phyloP scores from a whole-genome alignment of 2,797 vertebrate species.

The Fundulus diaphanus region DNA sequence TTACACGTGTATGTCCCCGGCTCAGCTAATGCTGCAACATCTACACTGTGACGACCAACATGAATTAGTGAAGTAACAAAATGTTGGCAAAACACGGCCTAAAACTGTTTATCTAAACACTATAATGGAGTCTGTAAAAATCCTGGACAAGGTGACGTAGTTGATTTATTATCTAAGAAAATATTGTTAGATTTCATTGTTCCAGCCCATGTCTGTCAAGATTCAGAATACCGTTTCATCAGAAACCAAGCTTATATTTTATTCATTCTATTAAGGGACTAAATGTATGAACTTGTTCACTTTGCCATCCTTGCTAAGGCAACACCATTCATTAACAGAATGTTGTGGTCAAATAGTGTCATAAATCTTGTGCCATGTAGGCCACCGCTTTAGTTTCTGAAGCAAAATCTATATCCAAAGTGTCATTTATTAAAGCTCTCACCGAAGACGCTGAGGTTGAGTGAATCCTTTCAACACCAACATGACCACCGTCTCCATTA shows the following conservation, averaged over 20 bases:
- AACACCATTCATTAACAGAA: neutral
- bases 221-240: neutral
- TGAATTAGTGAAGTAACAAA: neutral
- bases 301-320: too few relatives aligned
- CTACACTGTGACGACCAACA: neutral
- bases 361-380: neutral
- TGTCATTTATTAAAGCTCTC: too few relatives aligned
- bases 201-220: neutral
- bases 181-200: too few relatives aligned
- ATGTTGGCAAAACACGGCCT: neutral
- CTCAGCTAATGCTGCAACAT: too few relatives aligned
- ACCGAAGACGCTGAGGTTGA: neutral
- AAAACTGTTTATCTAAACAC: neutral
- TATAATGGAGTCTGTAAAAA: neutral
- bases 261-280: neutral
- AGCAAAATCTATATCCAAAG: neutral
- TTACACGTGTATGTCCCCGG: too few relatives aligned
- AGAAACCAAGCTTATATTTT: constrained; percentile 5
- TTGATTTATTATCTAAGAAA: too few relatives aligned
- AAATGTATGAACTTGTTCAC: neutral
- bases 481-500: neutral
- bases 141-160: neutral
- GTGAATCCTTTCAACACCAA: too few relatives aligned
- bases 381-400: neutral
- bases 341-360: neutral